Evolutionary conservation across 2,113 vertebrate genomes (phyloP), one percentile per base, ranked within the genome.

Genomic region (Pan troglodytes): DNA sequence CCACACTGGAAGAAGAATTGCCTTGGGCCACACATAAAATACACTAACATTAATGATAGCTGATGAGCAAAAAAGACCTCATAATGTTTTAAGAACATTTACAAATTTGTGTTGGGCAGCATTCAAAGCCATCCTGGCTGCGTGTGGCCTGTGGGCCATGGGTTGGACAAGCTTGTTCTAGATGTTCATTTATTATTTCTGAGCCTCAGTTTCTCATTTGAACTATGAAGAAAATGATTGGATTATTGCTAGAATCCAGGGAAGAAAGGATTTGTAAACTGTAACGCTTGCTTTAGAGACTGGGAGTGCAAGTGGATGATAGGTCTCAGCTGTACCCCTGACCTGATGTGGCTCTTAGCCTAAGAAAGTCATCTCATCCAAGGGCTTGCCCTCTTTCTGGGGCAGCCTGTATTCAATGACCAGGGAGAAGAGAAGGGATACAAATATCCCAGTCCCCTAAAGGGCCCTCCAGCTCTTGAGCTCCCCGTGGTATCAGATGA

Each of bases 151-250:
- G 61, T 64, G 61, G 5, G 27, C 13, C 27, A 30, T 64, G 61
- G 61, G 61, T 64, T 30, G 61, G 12, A 64, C 27, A 12, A 64
- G 61, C 27, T 64, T 64, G 2, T 32, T 64, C 27, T 64, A n/a
- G 20, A 8, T 35, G 0, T 89, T 93, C 8, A 23, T 64, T 94
- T 27, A 64, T 14, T 92, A 57, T 70, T 89, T 93, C 61, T 43
- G 61, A 89, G 43, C 2, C 13, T 92, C 48, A 7, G 16, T 83
- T 88, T 96, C 82, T 90, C 59, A 88, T 61, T 88, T 8, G 0
- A 57, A 87, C 52, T 81, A 27, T 61, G 25, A 72, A 88, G 76
- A 93, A 84, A 12, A 38, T 67, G 32, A 67, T 12, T 5, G 48
- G 22, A 57, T 50, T 43, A 45, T 80, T 84, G 48, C 43, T 72